Conservation (phyloP, 2,888 invertebrate genomes). For the Sphaeridia pumilis region DNA sequence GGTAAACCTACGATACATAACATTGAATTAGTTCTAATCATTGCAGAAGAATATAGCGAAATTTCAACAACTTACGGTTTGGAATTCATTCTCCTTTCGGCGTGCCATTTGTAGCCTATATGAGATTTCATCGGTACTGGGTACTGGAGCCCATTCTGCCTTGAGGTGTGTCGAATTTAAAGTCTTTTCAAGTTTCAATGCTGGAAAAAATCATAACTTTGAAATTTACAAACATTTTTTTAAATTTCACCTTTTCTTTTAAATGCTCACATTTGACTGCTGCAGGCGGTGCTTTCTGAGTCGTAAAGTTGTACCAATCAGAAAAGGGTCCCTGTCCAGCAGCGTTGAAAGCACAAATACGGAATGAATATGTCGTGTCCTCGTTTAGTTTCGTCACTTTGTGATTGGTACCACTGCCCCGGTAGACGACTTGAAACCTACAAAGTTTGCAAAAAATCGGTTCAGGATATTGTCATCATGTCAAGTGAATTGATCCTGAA, state of each 20-base stretch:
- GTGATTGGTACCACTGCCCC: slow-evolving; percentile 63
- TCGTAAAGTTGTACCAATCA: slow-evolving; percentile 55
- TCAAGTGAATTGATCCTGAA: not conserved
- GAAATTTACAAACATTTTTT: not conserved
- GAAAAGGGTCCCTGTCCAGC: slow-evolving; percentile 75
- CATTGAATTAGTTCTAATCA: slow-evolving; percentile 10
- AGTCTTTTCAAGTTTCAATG: slow-evolving; percentile 24
- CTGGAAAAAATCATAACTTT: slow-evolving; percentile 13
- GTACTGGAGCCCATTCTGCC: slow-evolving; percentile 32
- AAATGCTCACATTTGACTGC: slow-evolving; percentile 51
- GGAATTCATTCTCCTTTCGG: slow-evolving; percentile 51
- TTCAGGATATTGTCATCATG: not conserved
- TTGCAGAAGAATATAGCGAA: not conserved
- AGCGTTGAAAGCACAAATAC: slow-evolving; percentile 73
- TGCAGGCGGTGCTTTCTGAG: slow-evolving; percentile 67
- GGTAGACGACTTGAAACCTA: slow-evolving; percentile 47
- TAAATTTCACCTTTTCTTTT: not conserved
- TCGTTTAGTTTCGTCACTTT: slow-evolving; percentile 76
- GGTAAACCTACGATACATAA: slow-evolving; percentile 49
- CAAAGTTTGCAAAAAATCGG: not conserved
- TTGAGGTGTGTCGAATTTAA: slow-evolving; percentile 22
- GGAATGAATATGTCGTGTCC: slow-evolving; percentile 66
- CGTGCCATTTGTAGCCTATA: slow-evolving; percentile 62
- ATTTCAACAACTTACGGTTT: slow-evolving; percentile 45
- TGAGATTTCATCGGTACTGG: slow-evolving; percentile 51